Conservation (phyloP, 1,140 invertebrate genomes). For the Cheumatopsyche charites region DNA sequence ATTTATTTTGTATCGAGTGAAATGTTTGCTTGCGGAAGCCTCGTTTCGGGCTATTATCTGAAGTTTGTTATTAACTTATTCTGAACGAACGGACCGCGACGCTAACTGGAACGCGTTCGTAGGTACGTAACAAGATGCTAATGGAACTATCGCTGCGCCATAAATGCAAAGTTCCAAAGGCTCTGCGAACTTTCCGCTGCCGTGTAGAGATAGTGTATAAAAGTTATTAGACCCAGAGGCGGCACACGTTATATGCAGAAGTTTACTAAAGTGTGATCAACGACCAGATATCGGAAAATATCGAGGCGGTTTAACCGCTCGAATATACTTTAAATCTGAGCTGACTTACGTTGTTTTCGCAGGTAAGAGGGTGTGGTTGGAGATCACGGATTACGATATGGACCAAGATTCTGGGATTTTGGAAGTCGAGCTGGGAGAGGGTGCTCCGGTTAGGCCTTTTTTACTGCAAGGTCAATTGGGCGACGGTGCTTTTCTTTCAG, state of each 20-base stretch:
- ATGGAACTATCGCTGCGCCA: constrained; percentile 6
- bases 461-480: constrained; percentile 58
- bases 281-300: no score
- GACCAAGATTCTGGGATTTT: constrained; percentile 60
- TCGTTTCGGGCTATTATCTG: no score
- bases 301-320: no score
- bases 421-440: constrained; percentile 62
- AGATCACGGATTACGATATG: constrained; percentile 66
- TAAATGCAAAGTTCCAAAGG: constrained; percentile 3
- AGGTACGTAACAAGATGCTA: constrained; percentile 4
- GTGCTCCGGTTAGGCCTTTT: constrained; percentile 62
- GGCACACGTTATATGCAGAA: no score
- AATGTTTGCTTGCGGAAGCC: no score
- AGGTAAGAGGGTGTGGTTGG: constrained; percentile 69
- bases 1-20: no score
- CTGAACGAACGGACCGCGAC: not conserved
- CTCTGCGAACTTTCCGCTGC: not conserved
- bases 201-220: no score
- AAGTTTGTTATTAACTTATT: constrained; percentile 23
- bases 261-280: no score
- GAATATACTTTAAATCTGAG: no score
- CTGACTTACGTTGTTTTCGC: constrained; percentile 47
- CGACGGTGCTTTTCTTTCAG: constrained; percentile 68
- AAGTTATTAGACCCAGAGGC: no score
- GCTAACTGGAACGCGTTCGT: constrained; percentile 1